Evolutionary conservation across 2,888 invertebrate species (phyloP).

Genomic region (Lymantria monacha): DNA sequence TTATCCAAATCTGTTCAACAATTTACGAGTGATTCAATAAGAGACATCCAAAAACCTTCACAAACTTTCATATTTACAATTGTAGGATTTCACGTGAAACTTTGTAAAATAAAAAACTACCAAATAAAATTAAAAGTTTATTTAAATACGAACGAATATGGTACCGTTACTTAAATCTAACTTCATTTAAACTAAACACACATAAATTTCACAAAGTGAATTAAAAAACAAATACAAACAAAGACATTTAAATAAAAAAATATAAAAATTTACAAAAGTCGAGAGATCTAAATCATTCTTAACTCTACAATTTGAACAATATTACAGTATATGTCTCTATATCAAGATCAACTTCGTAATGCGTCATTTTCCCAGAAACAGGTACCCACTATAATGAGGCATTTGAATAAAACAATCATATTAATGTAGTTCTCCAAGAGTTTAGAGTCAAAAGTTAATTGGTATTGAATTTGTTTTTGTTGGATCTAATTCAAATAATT

Average conservation of each 20-base stretch:
- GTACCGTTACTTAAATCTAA: no score
- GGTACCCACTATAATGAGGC: conserved; percentile 46
- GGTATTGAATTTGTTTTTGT: conserved; percentile 27
- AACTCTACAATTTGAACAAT: conserved; percentile 49
- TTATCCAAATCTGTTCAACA: no score
- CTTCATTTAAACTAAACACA: no score
- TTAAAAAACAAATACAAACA: background rate
- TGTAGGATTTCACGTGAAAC: no score
- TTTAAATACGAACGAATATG: no score
- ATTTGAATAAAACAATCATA: conserved; percentile 28
- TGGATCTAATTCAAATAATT: conserved; percentile 8
- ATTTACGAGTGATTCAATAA: no score
- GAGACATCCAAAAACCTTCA: no score
- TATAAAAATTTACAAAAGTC: background rate
- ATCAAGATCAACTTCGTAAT: conserved; percentile 67
- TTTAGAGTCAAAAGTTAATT: conserved; percentile 43
- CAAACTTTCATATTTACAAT: no score
- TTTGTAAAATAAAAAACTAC: no score
- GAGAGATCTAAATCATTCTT: conserved; percentile 23
- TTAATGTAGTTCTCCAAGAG: conserved; percentile 19
- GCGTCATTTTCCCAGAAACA: conserved; percentile 64
- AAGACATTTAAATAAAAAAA: background rate
- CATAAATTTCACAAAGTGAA: no score
- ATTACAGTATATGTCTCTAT: conserved; percentile 42
- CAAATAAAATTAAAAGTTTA: no score